Evolutionary conservation across 2,113 vertebrate genomes (phyloP), one percentile per base, ranked within the genome.

Genomic region (Rhynchopsitta pachyrhyncha): DNA sequence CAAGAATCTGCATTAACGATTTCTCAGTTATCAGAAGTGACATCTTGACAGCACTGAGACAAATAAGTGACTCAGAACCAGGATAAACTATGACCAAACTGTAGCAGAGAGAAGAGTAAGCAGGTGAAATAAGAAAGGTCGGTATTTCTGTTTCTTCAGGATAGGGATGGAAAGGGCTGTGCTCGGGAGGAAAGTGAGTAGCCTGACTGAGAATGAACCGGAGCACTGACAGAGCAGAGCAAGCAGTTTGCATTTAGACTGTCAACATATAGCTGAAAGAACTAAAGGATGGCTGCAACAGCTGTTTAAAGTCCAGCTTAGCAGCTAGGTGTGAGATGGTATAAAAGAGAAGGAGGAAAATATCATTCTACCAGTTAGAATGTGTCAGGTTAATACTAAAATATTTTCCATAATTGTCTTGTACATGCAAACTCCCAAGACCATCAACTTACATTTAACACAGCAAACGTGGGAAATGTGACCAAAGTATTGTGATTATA

Each of bases 41-140:
- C 7, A 31, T 17, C 17, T 41, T 0, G 0, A 49, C 23, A 46
- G n/a, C n/a, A 77, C 17, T 29, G 31, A 90, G 31, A 82, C 17
- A 59, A 62, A 31, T 88, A 90, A 47, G 20, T 16, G 47, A 79
- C 41, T 75, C 24, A 19, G 64, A 53, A 70, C 9, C n/a, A 11
- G 11, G 17, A n/a, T 10, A 57, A 75, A 17, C 12, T 57, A 11
- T 31, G 39, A 68, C 6, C 2, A 2, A 60, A 79, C 5, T 13
- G 11, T 5, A 50, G 17, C 0, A 64, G 19, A 86, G 44, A 52
- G n/a, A 75, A 60, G 46, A 64, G 22, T 5, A 63, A 60, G 62
- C 6, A 47, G 19, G 15, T 37, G 10, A 69, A 37, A 78, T 13
- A 77, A 57, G 52, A n/a, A 89, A 62, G 17, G 19, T 23, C 29